phyloP scores from a whole-genome alignment of 2,797 vertebrate species.

The Hoplostethus mediterraneus region DNA sequence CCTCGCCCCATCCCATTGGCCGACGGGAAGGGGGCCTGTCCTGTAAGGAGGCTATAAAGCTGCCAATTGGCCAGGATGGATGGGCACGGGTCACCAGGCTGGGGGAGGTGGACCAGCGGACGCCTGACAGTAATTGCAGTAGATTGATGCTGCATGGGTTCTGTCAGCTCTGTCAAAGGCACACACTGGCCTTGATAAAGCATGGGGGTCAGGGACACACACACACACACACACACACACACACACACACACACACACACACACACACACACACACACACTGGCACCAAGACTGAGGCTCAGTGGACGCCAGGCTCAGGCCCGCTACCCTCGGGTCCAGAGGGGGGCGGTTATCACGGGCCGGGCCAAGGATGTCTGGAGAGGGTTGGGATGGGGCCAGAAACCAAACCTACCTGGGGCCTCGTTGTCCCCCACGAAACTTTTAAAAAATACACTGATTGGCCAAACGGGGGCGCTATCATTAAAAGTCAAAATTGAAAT shows the following conservation, averaged over 20 bases:
- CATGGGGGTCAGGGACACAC: neutral
- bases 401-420: conserved; percentile 1
- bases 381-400: conserved; percentile 26
- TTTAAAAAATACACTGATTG: too few relatives aligned
- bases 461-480: too few relatives aligned
- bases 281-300: neutral
- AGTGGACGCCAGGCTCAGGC: neutral
- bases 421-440: neutral
- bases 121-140: conserved; percentile 57
- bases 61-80: conserved; percentile 74
- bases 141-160: conserved; percentile 64
- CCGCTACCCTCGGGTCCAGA: too few relatives aligned
- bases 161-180: conserved; percentile 38
- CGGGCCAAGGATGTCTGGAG: conserved; percentile 2
- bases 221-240: neutral
- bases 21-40: conserved; percentile 29
- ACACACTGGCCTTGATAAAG: conserved; percentile 7
- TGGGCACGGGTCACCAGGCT: conserved; percentile 40
- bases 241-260: neutral
- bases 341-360: conserved; percentile 12
- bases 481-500: too few relatives aligned
- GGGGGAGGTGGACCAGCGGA: conserved; percentile 46
- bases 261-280: neutral
- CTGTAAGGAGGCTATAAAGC: conserved; percentile 68
- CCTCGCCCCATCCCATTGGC: conserved; percentile 37